Conservation (phyloP, 2,797 vertebrate genomes). For the Chromis chromis region DNA sequence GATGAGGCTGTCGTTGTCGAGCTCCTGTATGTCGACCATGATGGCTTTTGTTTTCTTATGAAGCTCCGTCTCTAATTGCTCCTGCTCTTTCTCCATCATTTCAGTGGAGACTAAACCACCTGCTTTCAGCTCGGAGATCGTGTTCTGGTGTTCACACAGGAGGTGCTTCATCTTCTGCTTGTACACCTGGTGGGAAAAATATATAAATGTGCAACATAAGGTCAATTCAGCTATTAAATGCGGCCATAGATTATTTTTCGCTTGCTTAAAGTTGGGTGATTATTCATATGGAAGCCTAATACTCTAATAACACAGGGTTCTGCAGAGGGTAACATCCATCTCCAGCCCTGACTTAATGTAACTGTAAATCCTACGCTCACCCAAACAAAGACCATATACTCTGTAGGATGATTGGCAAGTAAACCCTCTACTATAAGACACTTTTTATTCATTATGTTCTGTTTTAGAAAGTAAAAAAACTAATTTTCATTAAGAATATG, state of each 20-base stretch:
- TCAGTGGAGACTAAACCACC: constrained; percentile 79
- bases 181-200: constrained; percentile 86
- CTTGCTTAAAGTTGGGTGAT: background rate
- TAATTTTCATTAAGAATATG: background rate
- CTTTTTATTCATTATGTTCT: background rate
- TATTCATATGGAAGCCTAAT: background rate
- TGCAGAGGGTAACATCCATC: background rate
- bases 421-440: background rate
- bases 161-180: constrained; percentile 97
- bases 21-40: constrained; percentile 82
- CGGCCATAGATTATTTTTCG: background rate
- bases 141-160: constrained; percentile 93
- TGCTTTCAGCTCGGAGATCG: constrained; percentile 85
- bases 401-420: background rate
- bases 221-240: background rate
- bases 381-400: background rate
- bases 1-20: constrained; percentile 82
- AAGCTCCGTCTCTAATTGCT: constrained; percentile 81
- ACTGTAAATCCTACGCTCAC: background rate
- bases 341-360: background rate
- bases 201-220: constrained; percentile 3
- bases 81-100: constrained; percentile 85
- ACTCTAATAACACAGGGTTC: background rate
- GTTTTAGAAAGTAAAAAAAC: no score
- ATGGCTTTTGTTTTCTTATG: constrained; percentile 76